phyloP scores from a whole-genome alignment of 2,888 invertebrate species.

The Pandemis heparana region DNA sequence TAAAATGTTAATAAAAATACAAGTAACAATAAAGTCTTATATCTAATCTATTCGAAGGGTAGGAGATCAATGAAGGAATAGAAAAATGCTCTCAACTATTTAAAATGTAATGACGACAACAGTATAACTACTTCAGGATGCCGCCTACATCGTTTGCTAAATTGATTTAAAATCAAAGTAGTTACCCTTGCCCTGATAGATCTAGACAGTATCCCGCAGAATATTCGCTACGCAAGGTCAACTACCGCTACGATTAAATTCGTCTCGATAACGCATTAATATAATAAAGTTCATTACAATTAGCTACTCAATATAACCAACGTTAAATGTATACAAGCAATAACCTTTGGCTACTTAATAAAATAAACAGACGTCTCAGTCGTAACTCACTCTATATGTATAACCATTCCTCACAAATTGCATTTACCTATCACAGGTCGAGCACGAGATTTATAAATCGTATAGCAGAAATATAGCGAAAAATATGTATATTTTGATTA shows the following conservation, averaged over 20 bases:
- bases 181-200: constrained; percentile 10
- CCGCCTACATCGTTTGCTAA: constrained; percentile 5
- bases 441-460: constrained; percentile 43
- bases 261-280: constrained; percentile 21
- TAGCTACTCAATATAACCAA: constrained; percentile 56
- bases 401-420: constrained; percentile 16
- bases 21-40: constrained; percentile 29
- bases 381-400: constrained; percentile 18
- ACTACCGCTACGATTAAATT: constrained; percentile 27
- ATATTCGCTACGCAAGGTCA: constrained; percentile 13
- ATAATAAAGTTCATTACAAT: constrained; percentile 60
- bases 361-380: not conserved
- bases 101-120: constrained; percentile 28
- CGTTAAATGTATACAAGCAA: constrained; percentile 39
- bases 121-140: constrained; percentile 20
- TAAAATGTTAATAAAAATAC: constrained; percentile 18
- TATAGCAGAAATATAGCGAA: constrained; percentile 49
- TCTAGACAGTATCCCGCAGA: not conserved
- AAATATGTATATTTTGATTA: constrained; percentile 16
- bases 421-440: constrained; percentile 51
- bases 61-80: constrained; percentile 47
- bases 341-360: constrained; percentile 37
- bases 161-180: constrained; percentile 2
- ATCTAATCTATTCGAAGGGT: constrained; percentile 32
- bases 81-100: constrained; percentile 33